Conservation (phyloP, 2,888 invertebrate species). For the Lamellibrachia columna region DNA sequence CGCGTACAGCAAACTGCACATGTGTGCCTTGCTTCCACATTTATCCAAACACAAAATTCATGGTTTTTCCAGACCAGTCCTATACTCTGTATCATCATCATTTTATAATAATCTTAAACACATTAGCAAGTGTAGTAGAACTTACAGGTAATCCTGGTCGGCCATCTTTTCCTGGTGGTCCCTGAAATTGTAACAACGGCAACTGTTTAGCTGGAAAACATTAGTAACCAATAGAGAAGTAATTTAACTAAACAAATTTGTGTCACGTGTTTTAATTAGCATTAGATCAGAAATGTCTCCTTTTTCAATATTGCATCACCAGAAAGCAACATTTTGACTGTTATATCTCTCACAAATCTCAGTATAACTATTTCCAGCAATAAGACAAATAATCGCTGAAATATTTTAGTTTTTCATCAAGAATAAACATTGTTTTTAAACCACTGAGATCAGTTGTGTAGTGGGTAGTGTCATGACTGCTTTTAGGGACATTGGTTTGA, state of each 20-base stretch:
- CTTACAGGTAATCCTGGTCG: constrained; percentile 43
- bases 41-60: background rate
- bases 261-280: too few species aligned
- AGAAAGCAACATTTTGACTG: background rate
- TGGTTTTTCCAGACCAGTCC: background rate
- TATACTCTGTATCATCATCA: background rate
- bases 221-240: too few species aligned
- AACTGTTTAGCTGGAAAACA: background rate
- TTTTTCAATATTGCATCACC: too few species aligned
- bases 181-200: constrained; percentile 25
- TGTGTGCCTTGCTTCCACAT: background rate
- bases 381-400: background rate
- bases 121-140: constrained; percentile 1
- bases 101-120: background rate
- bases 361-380: background rate
- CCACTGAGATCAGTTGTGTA: too few species aligned
- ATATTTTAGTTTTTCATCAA: background rate
- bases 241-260: too few species aligned
- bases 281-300: too few species aligned
- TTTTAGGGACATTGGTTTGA: too few species aligned
- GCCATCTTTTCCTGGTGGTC: constrained; percentile 36
- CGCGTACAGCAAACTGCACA: too few species aligned
- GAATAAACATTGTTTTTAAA: background rate
- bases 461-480: too few species aligned
- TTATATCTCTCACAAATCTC: background rate